These are phyloP conservation scores for Rhizomys pruinosus DNA, from an alignment of 2,113 vertebrate species.

Conservation along the genomic window DNA sequence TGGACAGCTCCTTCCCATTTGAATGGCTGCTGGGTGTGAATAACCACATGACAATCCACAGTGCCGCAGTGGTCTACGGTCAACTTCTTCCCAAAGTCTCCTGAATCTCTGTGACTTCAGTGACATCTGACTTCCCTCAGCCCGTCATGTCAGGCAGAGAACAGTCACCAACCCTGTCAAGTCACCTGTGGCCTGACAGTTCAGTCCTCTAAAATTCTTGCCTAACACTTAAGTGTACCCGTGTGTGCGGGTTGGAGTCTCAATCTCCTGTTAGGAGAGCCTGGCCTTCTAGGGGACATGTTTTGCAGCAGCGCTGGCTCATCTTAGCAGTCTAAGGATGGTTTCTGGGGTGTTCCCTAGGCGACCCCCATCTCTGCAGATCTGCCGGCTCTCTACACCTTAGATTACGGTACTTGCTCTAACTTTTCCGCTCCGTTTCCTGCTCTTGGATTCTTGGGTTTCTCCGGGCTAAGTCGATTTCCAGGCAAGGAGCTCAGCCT, in stretches of 20 bases:
- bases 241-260: background rate
- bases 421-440: background rate
- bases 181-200: background rate
- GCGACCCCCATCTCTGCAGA: background rate
- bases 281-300: background rate
- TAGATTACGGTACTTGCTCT: background rate
- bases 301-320: background rate
- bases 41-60: background rate
- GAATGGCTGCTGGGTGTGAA: background rate
- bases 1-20: background rate
- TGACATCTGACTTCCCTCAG: background rate
- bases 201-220: too few relatives aligned
- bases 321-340: background rate
- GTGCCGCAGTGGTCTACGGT: background rate
- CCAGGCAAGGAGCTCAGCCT: constrained; percentile 67
- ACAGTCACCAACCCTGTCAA: background rate
- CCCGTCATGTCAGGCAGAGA: background rate
- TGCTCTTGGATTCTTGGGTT: constrained; percentile 11
- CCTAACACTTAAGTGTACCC: background rate
- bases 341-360: background rate
- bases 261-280: background rate
- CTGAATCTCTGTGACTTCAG: background rate
- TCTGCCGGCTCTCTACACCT: background rate
- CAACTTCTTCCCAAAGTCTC: background rate
- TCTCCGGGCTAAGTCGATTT: background rate